Base-by-base conservation (phyloP, 2,113 vertebrate species). In the Corynorhinus townsendii region DNA sequence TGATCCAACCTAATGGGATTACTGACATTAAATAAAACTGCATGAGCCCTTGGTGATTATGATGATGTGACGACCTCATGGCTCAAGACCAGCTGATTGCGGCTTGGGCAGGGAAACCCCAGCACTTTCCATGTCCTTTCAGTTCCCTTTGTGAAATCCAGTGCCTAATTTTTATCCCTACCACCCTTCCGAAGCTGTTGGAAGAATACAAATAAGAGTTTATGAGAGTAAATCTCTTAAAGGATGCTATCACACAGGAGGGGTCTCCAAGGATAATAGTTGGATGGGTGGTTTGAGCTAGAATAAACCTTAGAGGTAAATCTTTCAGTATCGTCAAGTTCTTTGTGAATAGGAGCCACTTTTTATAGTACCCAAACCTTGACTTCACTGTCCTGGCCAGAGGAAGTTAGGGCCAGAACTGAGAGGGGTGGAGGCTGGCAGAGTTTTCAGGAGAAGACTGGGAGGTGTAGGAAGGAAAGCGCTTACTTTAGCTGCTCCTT, bases 151-250 rank as follows among this genome's bases (percentile, higher is more conserved):
- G 66, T 83, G 64, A 79, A 73, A 56, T 11, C 5, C 4, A 11
- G 35, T 91, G 95, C 89, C 72, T 79, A 75, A 91, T 69, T 24
- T 33, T 86, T 86, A 89, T 89, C 52, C 47, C 22, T 9, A 87
- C 6, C 9, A 28, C 33, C 28, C 35, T 90, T 62, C 47, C 0
- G 11, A 84, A 49, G 43, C 59, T 56, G 8, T 47, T 35, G 17
- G 33, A n/a, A 87, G 77, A 72, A 92, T 19, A 77, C 69, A 93
- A 77, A 66, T 26, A 91, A 93, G 52, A 80, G 26, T 28, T 77
- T 26, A 76, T 24, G 12, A 2, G 5, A 54, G 47, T 38, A 64
- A 83, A 49, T 49, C 43, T 89, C 91, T 93, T 38, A 68, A 82
- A 81, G 89, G 86, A 82, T 28, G 11, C 38, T 83, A 7, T 62